Base-by-base conservation (phyloP, 2,113 vertebrate species). In the Lasiurus cinereus region DNA sequence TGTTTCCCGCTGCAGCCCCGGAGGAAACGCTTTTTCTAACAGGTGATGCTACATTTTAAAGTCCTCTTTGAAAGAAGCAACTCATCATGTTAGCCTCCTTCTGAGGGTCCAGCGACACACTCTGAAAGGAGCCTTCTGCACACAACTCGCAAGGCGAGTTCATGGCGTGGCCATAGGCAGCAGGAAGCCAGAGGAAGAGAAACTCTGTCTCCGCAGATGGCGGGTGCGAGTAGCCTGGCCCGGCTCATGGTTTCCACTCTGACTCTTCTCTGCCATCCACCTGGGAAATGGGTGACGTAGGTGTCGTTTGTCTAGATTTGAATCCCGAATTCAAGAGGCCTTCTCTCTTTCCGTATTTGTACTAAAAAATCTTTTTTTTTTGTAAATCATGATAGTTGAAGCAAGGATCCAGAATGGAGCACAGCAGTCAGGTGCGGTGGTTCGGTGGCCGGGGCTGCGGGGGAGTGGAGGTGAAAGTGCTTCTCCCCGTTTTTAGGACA, bases 401-500 rank as follows among this genome's bases (percentile, higher is more conserved):
- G 46, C 46, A 50, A 67, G 27, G 29, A 12, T 33, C 33, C 39
- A 64, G 78, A 52, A 52, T 64, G 19, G 22, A 73, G n/a, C n/a
- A 33, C 22, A 36, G 15, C 4, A 15, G 82, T 83, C 46, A 70
- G 83, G 64, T 7, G 9, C 10, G n/a, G 13, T 36, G 64, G 46
- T 50, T 24, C 64, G 5, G 1, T 14, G 31, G 33, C 13, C 24
- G 19, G 39, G 64, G 54, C 33, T 93, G 15, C 56, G 46, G 66
- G 16, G 13, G 48, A 54, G 19, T 5, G 4, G 66, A 70, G 64
- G 56, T 56, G 29, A 43, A 72, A 59, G 39, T 14, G 27, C 52
- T 43, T 31, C 84, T 93, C 97, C 90, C 95, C 52, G 97, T 95
- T 93, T 93, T 94, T 59, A 83, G 79, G 95, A 96, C 59, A 79